Percentiles rank a stretch among this genome's conserved stretches.
These are phyloP conservation scores for Hozukius guyotensis DNA, from an alignment of 2,797 vertebrate genomes.

Conservation along the genomic window DNA sequence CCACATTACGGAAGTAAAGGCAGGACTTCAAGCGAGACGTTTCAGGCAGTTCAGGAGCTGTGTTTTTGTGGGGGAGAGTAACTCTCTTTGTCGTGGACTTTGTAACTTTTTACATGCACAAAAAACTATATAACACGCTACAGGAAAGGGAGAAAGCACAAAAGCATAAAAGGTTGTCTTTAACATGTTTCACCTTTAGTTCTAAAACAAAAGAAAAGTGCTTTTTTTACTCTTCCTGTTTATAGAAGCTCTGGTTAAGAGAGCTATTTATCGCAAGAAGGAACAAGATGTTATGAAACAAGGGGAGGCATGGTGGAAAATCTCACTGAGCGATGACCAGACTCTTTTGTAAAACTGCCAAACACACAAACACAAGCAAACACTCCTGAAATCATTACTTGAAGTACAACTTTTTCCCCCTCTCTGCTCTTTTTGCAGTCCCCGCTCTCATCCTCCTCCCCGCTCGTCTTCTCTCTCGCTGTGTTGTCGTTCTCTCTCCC, in stretches of 20 bases:
- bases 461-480: neutral
- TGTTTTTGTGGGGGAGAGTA: too few species aligned
- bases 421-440: constrained; percentile 6
- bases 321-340: neutral
- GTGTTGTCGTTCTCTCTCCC: neutral
- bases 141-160: too few species aligned
- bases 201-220: neutral
- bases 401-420: constrained; percentile 12
- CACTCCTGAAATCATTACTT: neutral
- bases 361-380: neutral
- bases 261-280: neutral
- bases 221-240: neutral
- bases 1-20: too few species aligned
- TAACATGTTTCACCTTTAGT: neutral
- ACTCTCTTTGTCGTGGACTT: too few species aligned
- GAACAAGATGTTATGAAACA: constrained; percentile 8
- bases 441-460: neutral
- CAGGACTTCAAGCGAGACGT: too few species aligned
- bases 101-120: too few species aligned
- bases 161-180: too few species aligned
- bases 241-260: neutral
- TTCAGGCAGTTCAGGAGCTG: too few species aligned
- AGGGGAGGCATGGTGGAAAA: neutral
- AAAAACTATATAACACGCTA: too few species aligned
- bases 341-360: neutral